Conservation (phyloP, 2,113 vertebrate species). For the Larimichthys polyactis region DNA sequence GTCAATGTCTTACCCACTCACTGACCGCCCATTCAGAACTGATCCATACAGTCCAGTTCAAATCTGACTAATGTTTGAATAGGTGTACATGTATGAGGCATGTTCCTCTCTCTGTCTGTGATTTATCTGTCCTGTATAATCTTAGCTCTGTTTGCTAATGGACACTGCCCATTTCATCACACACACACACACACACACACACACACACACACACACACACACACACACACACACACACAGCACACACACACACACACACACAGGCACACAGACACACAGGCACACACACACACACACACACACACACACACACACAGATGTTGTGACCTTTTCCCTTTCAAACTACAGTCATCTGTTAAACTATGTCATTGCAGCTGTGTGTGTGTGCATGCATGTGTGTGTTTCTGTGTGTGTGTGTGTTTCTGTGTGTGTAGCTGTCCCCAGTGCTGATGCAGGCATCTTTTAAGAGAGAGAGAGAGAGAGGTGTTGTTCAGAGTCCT, state of each 20-base stretch:
- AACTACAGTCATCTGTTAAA: constrained; percentile 29
- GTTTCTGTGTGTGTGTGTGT: neutral
- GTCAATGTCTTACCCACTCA: neutral
- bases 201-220: too few species aligned
- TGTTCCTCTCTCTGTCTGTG: neutral
- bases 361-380: constrained; percentile 1
- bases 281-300: neutral
- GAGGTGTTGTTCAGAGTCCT: too few species aligned
- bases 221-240: neutral
- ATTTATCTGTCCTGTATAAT: constrained; percentile 24
- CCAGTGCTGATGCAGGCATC: too few species aligned
- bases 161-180: constrained; percentile 6
- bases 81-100: neutral
- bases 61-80: neutral
- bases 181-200: neutral
- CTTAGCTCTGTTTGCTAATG: constrained; percentile 33
- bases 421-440: neutral
- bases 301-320: neutral
- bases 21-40: neutral
- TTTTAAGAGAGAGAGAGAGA: too few species aligned
- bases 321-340: constrained; percentile 33
- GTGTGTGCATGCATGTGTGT: constrained; percentile 1
- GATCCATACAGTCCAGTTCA: too few species aligned
- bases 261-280: too few species aligned
- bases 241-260: too few species aligned